Evolutionary conservation across 2,113 vertebrate species (phyloP).

Genomic region (Oryzias melastigma): DNA sequence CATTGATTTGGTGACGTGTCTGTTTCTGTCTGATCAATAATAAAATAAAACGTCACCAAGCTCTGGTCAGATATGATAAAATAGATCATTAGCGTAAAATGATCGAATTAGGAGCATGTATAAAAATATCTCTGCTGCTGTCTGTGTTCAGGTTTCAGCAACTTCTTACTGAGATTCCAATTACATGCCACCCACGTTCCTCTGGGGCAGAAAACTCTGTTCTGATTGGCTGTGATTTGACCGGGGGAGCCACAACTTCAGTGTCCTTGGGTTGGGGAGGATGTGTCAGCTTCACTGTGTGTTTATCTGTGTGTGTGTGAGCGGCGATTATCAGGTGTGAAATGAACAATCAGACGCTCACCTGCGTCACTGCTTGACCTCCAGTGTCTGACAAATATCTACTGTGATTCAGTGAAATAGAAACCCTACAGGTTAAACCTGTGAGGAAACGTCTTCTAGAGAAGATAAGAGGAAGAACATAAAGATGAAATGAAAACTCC

Average conservation of each 20-base stretch:
- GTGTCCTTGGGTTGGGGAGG: slow-evolving; percentile 29
- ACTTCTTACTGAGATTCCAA: slow-evolving; percentile 4
- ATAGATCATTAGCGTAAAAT: too few species aligned
- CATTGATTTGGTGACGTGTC: too few species aligned
- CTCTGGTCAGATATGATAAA: too few species aligned
- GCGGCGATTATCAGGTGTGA: slow-evolving; percentile 53
- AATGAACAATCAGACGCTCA: slow-evolving; percentile 54
- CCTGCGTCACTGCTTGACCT: slow-evolving; percentile 49
- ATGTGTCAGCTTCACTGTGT: slow-evolving; percentile 3
- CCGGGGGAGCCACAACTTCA: slow-evolving; percentile 19
- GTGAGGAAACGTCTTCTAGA: too few species aligned
- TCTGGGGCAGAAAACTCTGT: slow-evolving; percentile 15
- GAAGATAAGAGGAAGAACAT: not conserved
- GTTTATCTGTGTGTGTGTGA: slow-evolving; percentile 12
- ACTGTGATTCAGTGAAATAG: slow-evolving; percentile 10
- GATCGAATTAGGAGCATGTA: too few species aligned
- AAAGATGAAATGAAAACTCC: too few species aligned
- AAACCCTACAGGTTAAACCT: not conserved
- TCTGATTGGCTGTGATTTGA: slow-evolving; percentile 47
- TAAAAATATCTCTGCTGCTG: too few species aligned
- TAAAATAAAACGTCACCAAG: too few species aligned
- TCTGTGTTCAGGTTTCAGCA: too few species aligned
- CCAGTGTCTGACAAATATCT: slow-evolving; percentile 1
- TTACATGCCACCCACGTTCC: slow-evolving; percentile 27
- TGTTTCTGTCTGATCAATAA: too few species aligned